Conservation (phyloP, 2,113 vertebrate species). For the Syngnathus scovelli region DNA sequence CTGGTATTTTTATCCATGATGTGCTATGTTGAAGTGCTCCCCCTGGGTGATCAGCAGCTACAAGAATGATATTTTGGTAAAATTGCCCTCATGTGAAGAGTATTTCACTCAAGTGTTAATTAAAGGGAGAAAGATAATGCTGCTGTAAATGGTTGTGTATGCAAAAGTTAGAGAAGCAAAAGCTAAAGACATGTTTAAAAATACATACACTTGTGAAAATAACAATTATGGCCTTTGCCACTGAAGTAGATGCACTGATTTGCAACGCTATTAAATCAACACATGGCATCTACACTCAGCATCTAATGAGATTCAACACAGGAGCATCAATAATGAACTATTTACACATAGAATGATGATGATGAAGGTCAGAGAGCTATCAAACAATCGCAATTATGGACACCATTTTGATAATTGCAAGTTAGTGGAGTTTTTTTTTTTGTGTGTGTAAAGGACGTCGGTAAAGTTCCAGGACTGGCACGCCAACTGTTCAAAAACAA, state of each 20-base stretch:
- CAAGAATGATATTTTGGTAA: constrained; percentile 39
- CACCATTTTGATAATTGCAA: too few relatives aligned
- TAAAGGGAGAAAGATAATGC: constrained; percentile 31
- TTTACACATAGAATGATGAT: not conserved
- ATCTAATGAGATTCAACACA: not conserved
- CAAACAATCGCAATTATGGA: too few relatives aligned
- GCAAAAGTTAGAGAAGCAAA: not conserved
- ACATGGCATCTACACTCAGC: too few relatives aligned
- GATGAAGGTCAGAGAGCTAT: not conserved
- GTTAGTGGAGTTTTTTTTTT: too few relatives aligned
- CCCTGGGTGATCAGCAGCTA: constrained; percentile 43
- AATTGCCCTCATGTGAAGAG: constrained; percentile 42
- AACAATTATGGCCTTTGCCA: not conserved
- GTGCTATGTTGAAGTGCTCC: constrained; percentile 39
- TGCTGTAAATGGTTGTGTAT: not conserved
- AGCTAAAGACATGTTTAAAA: not conserved
- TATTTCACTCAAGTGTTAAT: constrained; percentile 10
- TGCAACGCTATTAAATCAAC: not conserved
- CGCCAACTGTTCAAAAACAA: too few relatives aligned
- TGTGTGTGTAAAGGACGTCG: too few relatives aligned
- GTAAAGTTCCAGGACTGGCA: too few relatives aligned
- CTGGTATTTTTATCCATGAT: not conserved
- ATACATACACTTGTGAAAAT: not conserved
- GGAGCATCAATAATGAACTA: not conserved
- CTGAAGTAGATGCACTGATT: not conserved